Evolutionary conservation across 1,140 invertebrate genomes (phyloP), one percentile per base, ranked within the genome.

Genomic region (Eueides isabella): DNA sequence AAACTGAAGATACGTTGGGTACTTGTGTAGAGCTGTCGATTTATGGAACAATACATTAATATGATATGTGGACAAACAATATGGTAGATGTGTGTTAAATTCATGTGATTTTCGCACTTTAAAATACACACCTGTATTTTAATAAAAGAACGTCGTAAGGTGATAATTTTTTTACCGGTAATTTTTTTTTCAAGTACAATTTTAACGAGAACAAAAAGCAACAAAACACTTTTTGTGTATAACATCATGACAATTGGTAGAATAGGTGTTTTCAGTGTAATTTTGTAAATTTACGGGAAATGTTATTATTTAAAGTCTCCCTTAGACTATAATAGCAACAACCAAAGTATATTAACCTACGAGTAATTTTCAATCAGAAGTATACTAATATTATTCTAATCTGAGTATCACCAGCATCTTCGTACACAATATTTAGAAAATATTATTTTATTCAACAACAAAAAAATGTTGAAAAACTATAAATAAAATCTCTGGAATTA

Each of bases 11-110:
- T 74, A 80, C 77, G 76, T 79, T 81, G 86, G 75, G 79, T 82
- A 86, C 84, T 89, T 86, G 78, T 85, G 74, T 76, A 72, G 84
- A 84, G 82, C 75, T 82, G 83, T 71, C 82, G 83, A 85, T 77
- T 85, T 79, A 84, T 75, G 44, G 67, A 66, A 70, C 61, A 67
- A 75, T 71, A 68, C 19, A 31, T 75, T 75, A 71, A 75, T 71
- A 67, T 63, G 74, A 75, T 71, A 71, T 75, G 69, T 75, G 65
- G 69, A 63, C 63, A 71, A 75, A 75, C 65, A 75, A 71, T 67
- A 55, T 33, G 71, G 23, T 68, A 19, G 28, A 68, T 35, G 30
- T 74, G 41, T 65, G 61, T 55, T 68, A 38, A 69, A 28, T 65
- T 69, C 23, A 16, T 65, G 9, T n/a, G 38, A 74, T 69, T 74